Evolutionary conservation across 2,888 invertebrate species (phyloP), one percentile per base, ranked within the genome.

Genomic region (Aphodius granarius): DNA sequence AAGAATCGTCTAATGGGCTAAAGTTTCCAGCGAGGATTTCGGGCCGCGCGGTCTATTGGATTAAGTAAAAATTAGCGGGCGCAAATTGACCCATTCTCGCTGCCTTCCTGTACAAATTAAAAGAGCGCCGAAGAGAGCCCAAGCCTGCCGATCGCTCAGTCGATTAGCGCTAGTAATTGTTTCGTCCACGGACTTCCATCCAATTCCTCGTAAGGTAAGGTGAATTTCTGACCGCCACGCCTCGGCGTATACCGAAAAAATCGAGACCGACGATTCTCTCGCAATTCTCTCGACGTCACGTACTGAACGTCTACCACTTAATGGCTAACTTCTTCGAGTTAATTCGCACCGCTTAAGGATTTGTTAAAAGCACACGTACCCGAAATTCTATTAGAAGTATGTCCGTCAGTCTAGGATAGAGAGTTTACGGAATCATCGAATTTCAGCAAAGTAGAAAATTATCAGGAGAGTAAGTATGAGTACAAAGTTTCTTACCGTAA

Each of bases 51-150:
- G 66, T 68, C 20, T 68, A 68, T 68, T 68, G 68, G 68, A 68
- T 68, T 68, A 68, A 68, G 68, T 68, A 68, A 68, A 68, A 68
- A 68, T 68, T 68, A 68, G 68, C 68, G 68, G 20, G 3, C 21
- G 21, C 68, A 20, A 68, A 68, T 21, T 68, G 20, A 22, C n/a
- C 68, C 20, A 20, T 21, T 68, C 22, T 22, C 22, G 20, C 68
- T 20, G 20, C 22, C 68, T 20, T 22, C 68, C 22, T 18, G 68
- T 15, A n/a, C 9, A 22, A 68, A 68, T 68, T 68, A 68, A 68
- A 68, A 68, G 68, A 68, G 22, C 68, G 68, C 21, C 68, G 43
- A 43, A 43, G 43, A 43, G 43, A n/a, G n/a, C n/a, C n/a, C 43
- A 6, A 9, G 43, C 43, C 43, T 0, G 43, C 43, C 43, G 43